A percentile compares a stretch with the other conserved stretches of the same genome.
Conservation (phyloP, 2,797 vertebrate species). For the Margarornis squamiger region DNA sequence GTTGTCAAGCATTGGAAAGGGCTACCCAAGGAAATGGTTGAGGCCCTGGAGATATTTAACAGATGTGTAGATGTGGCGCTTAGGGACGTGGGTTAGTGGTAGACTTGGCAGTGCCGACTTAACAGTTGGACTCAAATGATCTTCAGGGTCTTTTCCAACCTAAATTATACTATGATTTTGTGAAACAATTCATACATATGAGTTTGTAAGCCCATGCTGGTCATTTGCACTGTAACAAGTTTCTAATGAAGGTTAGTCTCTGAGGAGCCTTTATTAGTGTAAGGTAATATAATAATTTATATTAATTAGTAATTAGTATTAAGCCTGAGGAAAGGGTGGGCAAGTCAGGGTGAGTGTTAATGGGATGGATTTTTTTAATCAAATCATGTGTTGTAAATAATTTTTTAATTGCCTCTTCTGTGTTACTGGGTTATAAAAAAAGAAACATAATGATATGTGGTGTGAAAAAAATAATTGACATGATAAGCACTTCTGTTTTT, state of each 20-base stretch:
- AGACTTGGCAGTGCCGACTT: not conserved
- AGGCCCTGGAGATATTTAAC: not conserved
- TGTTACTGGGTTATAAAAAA: not conserved
- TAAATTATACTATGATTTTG: not conserved
- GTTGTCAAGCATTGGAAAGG: not conserved
- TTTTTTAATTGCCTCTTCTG: not conserved
- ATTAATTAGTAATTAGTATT: not conserved
- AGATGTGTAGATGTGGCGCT: not conserved
- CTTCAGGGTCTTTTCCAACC: not conserved
- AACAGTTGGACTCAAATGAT: not conserved
- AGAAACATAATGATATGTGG: fast-evolving
- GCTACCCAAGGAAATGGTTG: not conserved
- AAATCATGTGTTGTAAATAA: not conserved
- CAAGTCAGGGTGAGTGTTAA: not conserved
- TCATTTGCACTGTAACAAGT: not conserved
- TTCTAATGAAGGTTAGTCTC: not conserved
- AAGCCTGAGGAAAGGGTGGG: not conserved
- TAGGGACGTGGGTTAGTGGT: not conserved
- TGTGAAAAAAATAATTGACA: not conserved
- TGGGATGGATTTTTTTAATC: not conserved
- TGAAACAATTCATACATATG: fast-evolving
- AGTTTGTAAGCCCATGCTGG: not conserved
- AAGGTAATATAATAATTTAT: not conserved
- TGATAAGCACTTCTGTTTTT: not conserved
- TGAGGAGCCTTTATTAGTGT: not conserved